These are phyloP conservation scores for Agrochola circellaris DNA, from an alignment of 2,888 invertebrate species.

Conservation along the genomic window DNA sequence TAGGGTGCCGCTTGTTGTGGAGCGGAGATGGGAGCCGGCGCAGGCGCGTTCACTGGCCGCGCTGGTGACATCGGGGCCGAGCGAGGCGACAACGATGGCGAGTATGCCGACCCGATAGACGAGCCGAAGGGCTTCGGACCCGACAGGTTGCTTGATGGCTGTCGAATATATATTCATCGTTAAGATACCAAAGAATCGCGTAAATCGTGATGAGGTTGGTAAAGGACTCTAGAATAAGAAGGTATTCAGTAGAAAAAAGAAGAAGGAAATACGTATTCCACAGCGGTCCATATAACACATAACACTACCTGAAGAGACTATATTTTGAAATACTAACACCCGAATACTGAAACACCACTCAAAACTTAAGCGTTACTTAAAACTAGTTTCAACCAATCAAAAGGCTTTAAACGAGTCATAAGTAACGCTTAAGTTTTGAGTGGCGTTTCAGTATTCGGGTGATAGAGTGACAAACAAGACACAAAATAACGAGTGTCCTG, in stretches of 20 bases:
- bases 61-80: constrained; percentile 90
- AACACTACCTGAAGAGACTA: neutral
- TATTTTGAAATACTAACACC: neutral
- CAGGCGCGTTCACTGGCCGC: constrained; percentile 76
- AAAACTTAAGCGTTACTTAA: no score
- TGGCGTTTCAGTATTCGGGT: no score
- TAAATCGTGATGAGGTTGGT: neutral
- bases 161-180: constrained; percentile 39
- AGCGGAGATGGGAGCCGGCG: constrained; percentile 60
- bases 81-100: constrained; percentile 88
- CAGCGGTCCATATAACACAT: neutral
- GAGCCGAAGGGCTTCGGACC: constrained; percentile 92
- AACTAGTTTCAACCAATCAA: no score
- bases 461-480: neutral
- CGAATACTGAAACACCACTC: no score
- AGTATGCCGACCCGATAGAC: constrained; percentile 90
- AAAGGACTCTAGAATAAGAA: neutral
- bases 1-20: constrained; percentile 75
- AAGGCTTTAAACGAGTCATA: no score
- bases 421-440: no score
- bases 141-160: constrained; percentile 90
- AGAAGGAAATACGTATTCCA: neutral
- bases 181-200: neutral
- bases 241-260: no score
- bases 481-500: neutral